A percentile compares a stretch with the other conserved stretches of the same genome.
phyloP scores from a whole-genome alignment of 1,140 invertebrate genomes.

The Drosophila tsacasi region DNA sequence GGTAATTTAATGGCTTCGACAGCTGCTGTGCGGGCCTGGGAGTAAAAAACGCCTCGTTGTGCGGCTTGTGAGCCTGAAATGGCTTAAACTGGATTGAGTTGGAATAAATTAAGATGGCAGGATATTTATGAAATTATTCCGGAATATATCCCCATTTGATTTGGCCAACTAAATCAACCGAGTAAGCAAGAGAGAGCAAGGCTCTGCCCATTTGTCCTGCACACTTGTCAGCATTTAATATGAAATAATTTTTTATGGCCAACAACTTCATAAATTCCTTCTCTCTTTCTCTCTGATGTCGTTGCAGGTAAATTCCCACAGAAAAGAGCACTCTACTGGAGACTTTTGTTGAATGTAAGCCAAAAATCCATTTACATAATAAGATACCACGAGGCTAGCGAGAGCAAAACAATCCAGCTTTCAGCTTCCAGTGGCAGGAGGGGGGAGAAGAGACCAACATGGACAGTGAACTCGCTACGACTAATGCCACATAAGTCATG shows the following conservation, averaged over 20 bases:
- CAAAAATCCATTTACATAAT: constrained; percentile 68
- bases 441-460: constrained; percentile 11
- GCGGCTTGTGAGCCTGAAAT: not conserved
- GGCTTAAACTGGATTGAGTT: constrained; percentile 1
- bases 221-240: constrained; percentile 37
- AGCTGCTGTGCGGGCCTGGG: constrained; percentile 26
- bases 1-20: constrained; percentile 58
- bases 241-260: constrained; percentile 24
- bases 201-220: constrained; percentile 4
- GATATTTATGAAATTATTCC: not conserved
- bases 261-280: constrained; percentile 23
- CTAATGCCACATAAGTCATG: constrained; percentile 63
- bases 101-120: constrained; percentile 6
- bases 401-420: constrained; percentile 22
- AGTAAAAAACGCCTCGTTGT: not conserved
- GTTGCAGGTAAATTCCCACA: constrained; percentile 44
- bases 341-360: constrained; percentile 59
- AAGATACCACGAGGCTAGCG: constrained; percentile 36
- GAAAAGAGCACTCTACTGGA: constrained; percentile 15
- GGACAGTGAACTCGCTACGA: constrained; percentile 43
- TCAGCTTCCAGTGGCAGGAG: no score
- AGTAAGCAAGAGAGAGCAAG: not conserved
- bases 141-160: not conserved
- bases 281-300: constrained; percentile 9
- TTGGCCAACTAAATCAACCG: constrained; percentile 1